phyloP scores from a whole-genome alignment of 2,888 invertebrate species.

The Eubasilissa splendida region DNA sequence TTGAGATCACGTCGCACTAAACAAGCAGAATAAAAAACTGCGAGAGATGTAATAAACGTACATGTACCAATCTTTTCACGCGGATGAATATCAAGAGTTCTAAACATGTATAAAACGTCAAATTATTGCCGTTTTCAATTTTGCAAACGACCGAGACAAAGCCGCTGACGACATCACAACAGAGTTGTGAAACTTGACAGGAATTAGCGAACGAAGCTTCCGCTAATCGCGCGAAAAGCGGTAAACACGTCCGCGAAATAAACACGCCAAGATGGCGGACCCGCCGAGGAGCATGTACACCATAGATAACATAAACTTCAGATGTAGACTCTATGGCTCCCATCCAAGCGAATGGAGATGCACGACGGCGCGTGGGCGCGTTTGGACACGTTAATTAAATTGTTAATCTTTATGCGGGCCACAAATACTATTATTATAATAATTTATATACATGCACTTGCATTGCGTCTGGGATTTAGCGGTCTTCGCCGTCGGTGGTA shows the following conservation, averaged over 20 bases:
- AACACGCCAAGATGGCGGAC: constrained; percentile 42
- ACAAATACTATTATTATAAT: constrained; percentile 13
- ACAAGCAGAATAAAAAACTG: too few relatives aligned
- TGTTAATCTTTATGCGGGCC: constrained; percentile 30
- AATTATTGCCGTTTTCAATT: too few relatives aligned
- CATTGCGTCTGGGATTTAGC: neutral
- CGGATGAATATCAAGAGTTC: too few relatives aligned
- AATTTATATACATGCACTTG: neutral
- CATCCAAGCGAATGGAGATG: constrained; percentile 33
- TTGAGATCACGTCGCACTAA: too few relatives aligned
- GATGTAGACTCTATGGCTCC: constrained; percentile 40
- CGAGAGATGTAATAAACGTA: too few relatives aligned
- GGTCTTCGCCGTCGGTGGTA: neutral
- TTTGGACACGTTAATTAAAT: constrained; percentile 37
- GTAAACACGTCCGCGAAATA: constrained; percentile 16
- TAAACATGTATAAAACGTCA: too few relatives aligned
- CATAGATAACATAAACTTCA: constrained; percentile 21
- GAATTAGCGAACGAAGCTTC: too few relatives aligned
- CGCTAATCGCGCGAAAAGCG: neutral
- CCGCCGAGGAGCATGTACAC: constrained; percentile 30
- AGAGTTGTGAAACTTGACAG: too few relatives aligned
- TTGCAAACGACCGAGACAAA: too few relatives aligned
- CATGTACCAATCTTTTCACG: too few relatives aligned
- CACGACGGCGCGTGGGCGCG: constrained; percentile 17
- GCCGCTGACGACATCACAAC: too few relatives aligned